These are phyloP conservation scores for Osmoderma eremita DNA, from an alignment of 2,888 invertebrate species.

Conservation along the genomic window DNA sequence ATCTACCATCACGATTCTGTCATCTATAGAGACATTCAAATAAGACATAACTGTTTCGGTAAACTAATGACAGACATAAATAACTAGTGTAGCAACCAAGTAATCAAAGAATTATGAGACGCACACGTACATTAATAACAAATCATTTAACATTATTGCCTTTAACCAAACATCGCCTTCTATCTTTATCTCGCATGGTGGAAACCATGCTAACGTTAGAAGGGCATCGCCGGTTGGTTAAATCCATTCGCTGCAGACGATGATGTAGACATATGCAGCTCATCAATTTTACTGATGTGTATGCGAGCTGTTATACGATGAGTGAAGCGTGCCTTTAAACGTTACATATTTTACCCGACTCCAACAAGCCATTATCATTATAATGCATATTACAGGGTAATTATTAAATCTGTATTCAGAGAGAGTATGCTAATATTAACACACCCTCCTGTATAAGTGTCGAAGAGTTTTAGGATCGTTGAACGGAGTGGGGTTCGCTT, in stretches of 20 bases:
- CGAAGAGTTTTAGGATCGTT: conserved; percentile 38
- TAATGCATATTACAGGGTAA: conserved; percentile 61
- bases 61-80: conserved; percentile 41
- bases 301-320: conserved; percentile 33
- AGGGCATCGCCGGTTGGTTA: conserved; percentile 35
- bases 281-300: conserved; percentile 50
- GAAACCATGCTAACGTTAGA: conserved; percentile 8
- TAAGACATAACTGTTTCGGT: conserved; percentile 28
- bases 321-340: conserved; percentile 41
- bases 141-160: conserved; percentile 44
- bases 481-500: conserved; percentile 19
- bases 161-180: conserved; percentile 34
- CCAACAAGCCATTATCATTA: conserved; percentile 56
- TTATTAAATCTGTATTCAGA: conserved; percentile 59
- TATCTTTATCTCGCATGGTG: conserved; percentile 16
- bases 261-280: conserved; percentile 49
- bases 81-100: conserved; percentile 41
- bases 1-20: no score
- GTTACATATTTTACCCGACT: conserved; percentile 38
- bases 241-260: conserved; percentile 46
- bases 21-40: conserved; percentile 26
- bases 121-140: conserved; percentile 45
- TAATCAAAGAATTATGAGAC: conserved; percentile 41
- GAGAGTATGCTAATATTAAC: conserved; percentile 55
- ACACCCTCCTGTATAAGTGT: conserved; percentile 50